Base-by-base conservation (phyloP, 2,113 vertebrate genomes). In the Tenebrosternarchus preto region DNA sequence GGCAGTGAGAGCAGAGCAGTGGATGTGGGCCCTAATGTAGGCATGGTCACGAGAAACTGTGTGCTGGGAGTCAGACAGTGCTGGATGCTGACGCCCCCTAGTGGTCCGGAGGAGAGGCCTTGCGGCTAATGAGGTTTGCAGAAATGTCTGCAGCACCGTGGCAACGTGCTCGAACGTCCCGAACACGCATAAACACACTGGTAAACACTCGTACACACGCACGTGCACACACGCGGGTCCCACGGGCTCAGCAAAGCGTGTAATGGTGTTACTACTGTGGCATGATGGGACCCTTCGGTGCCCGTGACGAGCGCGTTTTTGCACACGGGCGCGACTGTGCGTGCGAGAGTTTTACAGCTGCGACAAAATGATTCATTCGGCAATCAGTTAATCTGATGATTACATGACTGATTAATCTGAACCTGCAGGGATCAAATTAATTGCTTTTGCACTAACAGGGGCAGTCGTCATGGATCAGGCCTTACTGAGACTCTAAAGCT, bases 321-420 rank as follows among this genome's bases (percentile, higher is more conserved):
- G 43, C 43, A 50, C 24, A 63, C 25, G 24, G 33, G 31, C n/a
- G n/a, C n/a, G n/a, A n/a, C n/a, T 15, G 55, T 57, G 39, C 36
- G 9, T 57, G 71, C 57, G 16, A 68, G 5, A 11, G 56, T 22
- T 68, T 39, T 22, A 61, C 57, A 79, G 19, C 24, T n/a, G 60
- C 25, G 20, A 9, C 31, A 64, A 80, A 64, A 73, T 27, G 43
- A 73, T 72, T 79, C 57, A 61, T 39, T 66, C 16, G 17, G 27
- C 36, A 27, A 72, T 73, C 70, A 39, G 56, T 66, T 53, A 64
- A 66, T 80, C 69, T 80, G 43, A 27, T 64, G 46, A 80, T 80
- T 80, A 72, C 29, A 36, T 67, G 66, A 36, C 69, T 36, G 59
- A 80, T 55, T 33, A 67, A 33, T 36, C 17, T 67, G 56, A 64